Conservation (phyloP, 1,140 invertebrate genomes). For the Lucilia sericata region DNA sequence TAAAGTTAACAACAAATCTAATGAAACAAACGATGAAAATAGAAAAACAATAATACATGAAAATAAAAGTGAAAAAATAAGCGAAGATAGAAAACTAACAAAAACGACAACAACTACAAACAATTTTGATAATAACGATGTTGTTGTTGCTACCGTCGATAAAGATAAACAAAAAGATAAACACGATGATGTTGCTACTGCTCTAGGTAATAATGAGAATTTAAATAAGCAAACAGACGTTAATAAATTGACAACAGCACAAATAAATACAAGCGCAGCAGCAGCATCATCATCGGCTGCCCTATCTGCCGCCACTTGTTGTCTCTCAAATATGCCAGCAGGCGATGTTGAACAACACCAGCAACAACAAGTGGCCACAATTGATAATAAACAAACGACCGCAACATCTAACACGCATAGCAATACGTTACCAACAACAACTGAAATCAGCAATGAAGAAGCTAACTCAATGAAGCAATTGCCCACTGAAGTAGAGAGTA, state of each 20-base stretch:
- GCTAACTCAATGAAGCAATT: background rate
- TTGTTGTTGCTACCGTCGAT: background rate
- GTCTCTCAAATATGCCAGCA: background rate
- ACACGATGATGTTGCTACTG: background rate
- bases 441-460: background rate
- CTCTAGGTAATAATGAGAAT: background rate
- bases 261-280: background rate
- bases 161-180: background rate
- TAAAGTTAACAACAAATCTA: constrained; percentile 31
- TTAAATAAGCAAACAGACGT: background rate
- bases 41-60: constrained; percentile 16
- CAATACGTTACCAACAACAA: background rate
- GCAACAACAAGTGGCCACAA: background rate
- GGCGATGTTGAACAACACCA: background rate
- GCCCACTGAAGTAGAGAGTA: background rate
- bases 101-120: constrained; percentile 33
- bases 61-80: background rate
- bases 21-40: constrained; percentile 10
- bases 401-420: background rate
- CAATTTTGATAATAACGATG: background rate
- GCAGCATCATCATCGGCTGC: no score
- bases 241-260: constrained; percentile 11
- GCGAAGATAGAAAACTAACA: background rate
- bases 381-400: background rate
- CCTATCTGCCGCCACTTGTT: background rate